These are phyloP conservation scores for Bugulina stolonifera DNA, from an alignment of 2,888 invertebrate species.

Conservation along the genomic window DNA sequence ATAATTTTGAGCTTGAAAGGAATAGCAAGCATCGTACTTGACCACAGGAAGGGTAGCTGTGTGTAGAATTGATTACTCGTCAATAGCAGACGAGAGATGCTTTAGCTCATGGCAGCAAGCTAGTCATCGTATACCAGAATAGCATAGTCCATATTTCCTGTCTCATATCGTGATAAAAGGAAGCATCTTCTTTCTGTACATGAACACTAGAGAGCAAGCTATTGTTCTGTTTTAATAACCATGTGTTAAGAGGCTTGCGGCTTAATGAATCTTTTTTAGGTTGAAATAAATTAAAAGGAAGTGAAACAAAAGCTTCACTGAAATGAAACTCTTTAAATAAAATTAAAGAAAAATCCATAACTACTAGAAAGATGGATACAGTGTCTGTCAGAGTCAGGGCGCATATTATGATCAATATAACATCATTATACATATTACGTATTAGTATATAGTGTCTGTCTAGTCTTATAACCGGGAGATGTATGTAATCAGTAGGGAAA, in stretches of 20 bases:
- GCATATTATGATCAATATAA: too few relatives aligned
- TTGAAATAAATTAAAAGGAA: slow-evolving; percentile 1
- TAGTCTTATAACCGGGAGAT: too few relatives aligned
- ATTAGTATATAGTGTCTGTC: too few relatives aligned
- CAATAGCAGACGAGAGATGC: slow-evolving; percentile 95
- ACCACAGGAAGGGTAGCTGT: slow-evolving; percentile 34
- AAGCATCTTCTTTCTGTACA: neutral
- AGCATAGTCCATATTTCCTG: neutral
- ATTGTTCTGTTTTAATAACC: neutral
- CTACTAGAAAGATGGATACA: too few relatives aligned
- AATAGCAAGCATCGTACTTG: neutral
- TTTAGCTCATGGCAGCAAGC: too few relatives aligned
- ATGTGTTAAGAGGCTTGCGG: neutral
- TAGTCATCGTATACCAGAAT: slow-evolving; percentile 79
- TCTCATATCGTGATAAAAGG: neutral
- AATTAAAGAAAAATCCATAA: too few relatives aligned
- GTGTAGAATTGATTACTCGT: slow-evolving; percentile 75
- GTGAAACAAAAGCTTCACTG: too few relatives aligned
- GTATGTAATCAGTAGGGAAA: too few relatives aligned
- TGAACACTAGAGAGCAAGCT: neutral
- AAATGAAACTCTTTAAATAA: too few relatives aligned
- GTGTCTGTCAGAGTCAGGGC: too few relatives aligned
- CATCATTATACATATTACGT: too few relatives aligned
- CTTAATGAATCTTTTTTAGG: slow-evolving; percentile 5
- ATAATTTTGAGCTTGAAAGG: neutral